Conservation (phyloP, 2,888 invertebrate genomes). For the Eretmocerus hayati region DNA sequence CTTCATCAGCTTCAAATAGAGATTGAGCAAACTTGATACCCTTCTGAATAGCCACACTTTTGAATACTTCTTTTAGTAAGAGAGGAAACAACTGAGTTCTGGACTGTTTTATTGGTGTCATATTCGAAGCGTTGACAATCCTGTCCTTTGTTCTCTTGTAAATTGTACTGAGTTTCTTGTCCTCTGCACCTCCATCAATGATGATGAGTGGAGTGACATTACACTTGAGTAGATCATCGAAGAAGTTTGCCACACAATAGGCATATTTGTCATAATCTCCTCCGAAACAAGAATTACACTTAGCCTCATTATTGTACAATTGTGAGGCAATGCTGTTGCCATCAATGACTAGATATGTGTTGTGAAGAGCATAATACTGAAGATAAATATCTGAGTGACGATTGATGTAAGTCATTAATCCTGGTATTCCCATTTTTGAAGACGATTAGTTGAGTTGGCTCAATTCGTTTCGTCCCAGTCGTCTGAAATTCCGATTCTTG, state of each 20-base stretch:
- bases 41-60: slow-evolving; percentile 60
- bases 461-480: too few species aligned
- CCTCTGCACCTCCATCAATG: slow-evolving; percentile 73
- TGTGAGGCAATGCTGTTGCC: slow-evolving; percentile 70
- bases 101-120: slow-evolving; percentile 53
- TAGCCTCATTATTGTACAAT: slow-evolving; percentile 58
- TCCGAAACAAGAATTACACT: slow-evolving; percentile 67
- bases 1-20: slow-evolving; percentile 84
- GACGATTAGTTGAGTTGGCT: too few species aligned
- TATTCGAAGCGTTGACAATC: slow-evolving; percentile 51
- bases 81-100: slow-evolving; percentile 64
- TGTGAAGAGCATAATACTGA: slow-evolving; percentile 57
- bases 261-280: slow-evolving; percentile 79
- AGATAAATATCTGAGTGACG: slow-evolving; percentile 60
- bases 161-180: slow-evolving; percentile 63
- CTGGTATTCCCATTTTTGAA: slow-evolving; percentile 71
- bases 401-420: slow-evolving; percentile 74
- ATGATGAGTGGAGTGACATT: slow-evolving; percentile 66
- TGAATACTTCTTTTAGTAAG: slow-evolving; percentile 67
- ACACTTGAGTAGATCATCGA: slow-evolving; percentile 62
- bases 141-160: slow-evolving; percentile 55
- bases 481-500: too few species aligned
- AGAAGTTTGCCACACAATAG: slow-evolving; percentile 59
- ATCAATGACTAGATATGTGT: slow-evolving; percentile 69
- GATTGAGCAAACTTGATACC: slow-evolving; percentile 64